Percentiles rank a stretch among this genome's conserved stretches.
phyloP scores from a whole-genome alignment of 2,797 vertebrate genomes.

The Pseudochirops cupreus region DNA sequence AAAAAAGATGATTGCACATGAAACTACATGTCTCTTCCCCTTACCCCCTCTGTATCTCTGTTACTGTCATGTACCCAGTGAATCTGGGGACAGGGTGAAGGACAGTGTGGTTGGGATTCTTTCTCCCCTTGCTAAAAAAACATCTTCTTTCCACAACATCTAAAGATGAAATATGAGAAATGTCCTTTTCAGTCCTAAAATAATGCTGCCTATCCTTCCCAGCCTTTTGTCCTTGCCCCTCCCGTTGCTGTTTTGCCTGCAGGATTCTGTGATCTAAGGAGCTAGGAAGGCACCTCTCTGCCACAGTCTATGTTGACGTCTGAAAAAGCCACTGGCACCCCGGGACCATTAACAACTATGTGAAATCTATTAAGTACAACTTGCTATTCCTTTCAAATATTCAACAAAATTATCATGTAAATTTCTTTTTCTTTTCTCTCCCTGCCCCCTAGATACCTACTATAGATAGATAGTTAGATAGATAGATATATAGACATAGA shows the following conservation, averaged over 20 bases:
- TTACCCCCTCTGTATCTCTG: background rate
- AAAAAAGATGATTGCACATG: too few relatives aligned
- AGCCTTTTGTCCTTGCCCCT: background rate
- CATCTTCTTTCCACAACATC: constrained; percentile 11
- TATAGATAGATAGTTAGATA: too few relatives aligned
- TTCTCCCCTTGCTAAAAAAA: constrained; percentile 18
- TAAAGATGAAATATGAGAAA: constrained; percentile 22
- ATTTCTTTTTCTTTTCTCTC: too few relatives aligned
- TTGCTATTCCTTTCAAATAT: too few relatives aligned
- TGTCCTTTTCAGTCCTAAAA: background rate
- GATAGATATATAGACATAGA: too few relatives aligned
- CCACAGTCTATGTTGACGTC: background rate
- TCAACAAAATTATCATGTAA: too few relatives aligned
- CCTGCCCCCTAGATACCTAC: too few relatives aligned
- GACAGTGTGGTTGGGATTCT: background rate
- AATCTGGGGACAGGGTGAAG: background rate
- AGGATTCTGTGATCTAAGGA: background rate
- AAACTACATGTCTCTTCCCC: background rate
- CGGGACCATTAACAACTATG: background rate
- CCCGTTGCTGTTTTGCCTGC: background rate
- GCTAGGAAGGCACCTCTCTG: background rate
- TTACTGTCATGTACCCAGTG: background rate
- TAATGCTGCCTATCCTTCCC: background rate
- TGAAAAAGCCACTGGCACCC: background rate
- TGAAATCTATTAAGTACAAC: too few relatives aligned